These are phyloP conservation scores for Agrotis exclamationis DNA, from an alignment of 2,888 invertebrate species.

Conservation along the genomic window DNA sequence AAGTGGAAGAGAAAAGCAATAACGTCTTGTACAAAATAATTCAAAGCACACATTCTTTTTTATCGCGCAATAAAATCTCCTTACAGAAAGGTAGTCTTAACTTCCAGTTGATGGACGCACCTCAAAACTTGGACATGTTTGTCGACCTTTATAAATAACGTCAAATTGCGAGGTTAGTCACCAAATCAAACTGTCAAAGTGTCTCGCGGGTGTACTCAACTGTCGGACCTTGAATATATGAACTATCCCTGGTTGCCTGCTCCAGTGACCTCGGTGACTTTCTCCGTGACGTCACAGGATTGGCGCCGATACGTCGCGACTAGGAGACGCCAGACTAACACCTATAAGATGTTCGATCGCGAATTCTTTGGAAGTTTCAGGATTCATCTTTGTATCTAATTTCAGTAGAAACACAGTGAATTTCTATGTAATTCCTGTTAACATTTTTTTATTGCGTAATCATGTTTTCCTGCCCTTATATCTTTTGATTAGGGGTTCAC, in stretches of 20 bases:
- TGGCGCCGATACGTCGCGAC: conserved; percentile 76
- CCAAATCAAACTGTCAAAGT: conserved; percentile 62
- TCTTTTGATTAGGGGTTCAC: no score
- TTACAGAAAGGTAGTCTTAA: conserved; percentile 11
- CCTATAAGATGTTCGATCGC: conserved; percentile 59
- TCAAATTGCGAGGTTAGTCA: conserved; percentile 44
- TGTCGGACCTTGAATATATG: conserved; percentile 76
- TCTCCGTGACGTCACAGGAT: conserved; percentile 78
- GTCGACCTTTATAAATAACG: conserved; percentile 53
- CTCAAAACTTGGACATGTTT: conserved; percentile 39
- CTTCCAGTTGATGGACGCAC: conserved; percentile 32
- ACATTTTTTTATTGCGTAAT: no score
- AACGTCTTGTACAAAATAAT: no score
- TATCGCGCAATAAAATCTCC: conserved; percentile 29
- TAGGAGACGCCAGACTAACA: conserved; percentile 64
- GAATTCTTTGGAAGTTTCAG: conserved; percentile 30
- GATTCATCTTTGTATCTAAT: conserved; percentile 9
- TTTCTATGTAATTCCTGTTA: no score
- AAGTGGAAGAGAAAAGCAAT: neutral
- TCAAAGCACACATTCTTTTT: neutral
- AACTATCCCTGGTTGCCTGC: conserved; percentile 68
- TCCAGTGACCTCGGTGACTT: conserved; percentile 78
- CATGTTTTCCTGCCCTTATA: no score
- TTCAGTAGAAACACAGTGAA: neutral
- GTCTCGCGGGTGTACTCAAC: conserved; percentile 34